Percentiles rank a stretch among this genome's conserved stretches.
Conservation (phyloP, 2,888 invertebrate genomes). For the Boloria selene region DNA sequence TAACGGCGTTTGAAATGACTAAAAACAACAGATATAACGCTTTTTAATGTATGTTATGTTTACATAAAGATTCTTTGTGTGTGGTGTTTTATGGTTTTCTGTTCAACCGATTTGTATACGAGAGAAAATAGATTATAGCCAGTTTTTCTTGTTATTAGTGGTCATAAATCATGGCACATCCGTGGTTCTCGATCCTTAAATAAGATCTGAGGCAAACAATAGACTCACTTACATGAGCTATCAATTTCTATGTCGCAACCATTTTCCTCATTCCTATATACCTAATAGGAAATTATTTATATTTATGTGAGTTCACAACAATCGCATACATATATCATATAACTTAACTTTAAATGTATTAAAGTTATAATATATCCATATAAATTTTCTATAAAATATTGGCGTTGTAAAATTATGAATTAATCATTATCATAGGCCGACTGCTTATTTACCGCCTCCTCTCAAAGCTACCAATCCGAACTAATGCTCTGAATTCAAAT, state of each 20-base stretch:
- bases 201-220: slow-evolving; percentile 65
- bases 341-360: no score
- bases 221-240: slow-evolving; percentile 30
- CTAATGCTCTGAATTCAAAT: slow-evolving; percentile 81
- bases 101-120: slow-evolving; percentile 81
- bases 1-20: slow-evolving; percentile 79
- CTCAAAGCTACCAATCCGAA: slow-evolving; percentile 72
- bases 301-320: neutral
- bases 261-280: neutral
- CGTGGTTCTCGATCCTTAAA: slow-evolving; percentile 70
- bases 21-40: slow-evolving; percentile 79
- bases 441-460: slow-evolving; percentile 48
- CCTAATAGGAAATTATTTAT: neutral
- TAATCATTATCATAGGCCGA: slow-evolving; percentile 49
- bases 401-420: slow-evolving; percentile 46
- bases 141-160: slow-evolving; percentile 81
- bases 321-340: no score
- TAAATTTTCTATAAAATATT: neutral
- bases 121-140: slow-evolving; percentile 81
- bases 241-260: slow-evolving; percentile 16
- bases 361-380: no score
- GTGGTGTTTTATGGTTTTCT: slow-evolving; percentile 81
- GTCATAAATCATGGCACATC: slow-evolving; percentile 78
- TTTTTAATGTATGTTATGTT: slow-evolving; percentile 78
- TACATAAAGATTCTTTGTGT: slow-evolving; percentile 82